Conservation (phyloP, 1,140 invertebrate species). For the Papilio aristodemus region DNA sequence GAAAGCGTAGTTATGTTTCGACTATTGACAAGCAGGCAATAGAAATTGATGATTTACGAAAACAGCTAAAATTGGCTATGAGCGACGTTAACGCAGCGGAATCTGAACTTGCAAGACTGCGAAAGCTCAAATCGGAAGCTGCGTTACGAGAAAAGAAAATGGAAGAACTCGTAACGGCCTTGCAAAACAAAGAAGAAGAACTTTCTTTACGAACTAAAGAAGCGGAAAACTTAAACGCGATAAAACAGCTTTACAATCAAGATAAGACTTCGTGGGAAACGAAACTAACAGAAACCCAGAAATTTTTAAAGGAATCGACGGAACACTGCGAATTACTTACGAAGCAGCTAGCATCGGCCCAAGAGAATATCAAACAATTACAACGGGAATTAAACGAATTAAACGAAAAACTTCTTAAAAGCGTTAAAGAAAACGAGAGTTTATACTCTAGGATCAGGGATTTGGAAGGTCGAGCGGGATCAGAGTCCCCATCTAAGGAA, state of each 20-base stretch:
- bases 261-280: slow-evolving; percentile 85
- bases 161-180: slow-evolving; percentile 84
- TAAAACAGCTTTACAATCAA: slow-evolving; percentile 83
- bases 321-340: slow-evolving; percentile 83
- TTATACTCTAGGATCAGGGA: slow-evolving; percentile 86
- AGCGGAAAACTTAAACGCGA: slow-evolving; percentile 83
- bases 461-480: slow-evolving; percentile 82
- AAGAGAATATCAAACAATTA: slow-evolving; percentile 80
- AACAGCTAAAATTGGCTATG: slow-evolving; percentile 72
- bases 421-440: slow-evolving; percentile 89
- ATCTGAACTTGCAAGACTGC: slow-evolving; percentile 85
- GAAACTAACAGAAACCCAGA: slow-evolving; percentile 83
- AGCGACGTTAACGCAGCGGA: slow-evolving; percentile 79
- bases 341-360: slow-evolving; percentile 83
- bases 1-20: slow-evolving; percentile 78
- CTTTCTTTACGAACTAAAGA: slow-evolving; percentile 85
- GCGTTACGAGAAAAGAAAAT: slow-evolving; percentile 85
- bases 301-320: slow-evolving; percentile 82
- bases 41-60: slow-evolving; percentile 85
- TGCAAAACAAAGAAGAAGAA: slow-evolving; percentile 87
- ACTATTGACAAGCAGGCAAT: slow-evolving; percentile 85
- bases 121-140: slow-evolving; percentile 84
- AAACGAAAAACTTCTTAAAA: slow-evolving; percentile 82
- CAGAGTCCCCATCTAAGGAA: slow-evolving; percentile 77
- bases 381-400: slow-evolving; percentile 82